Conservation (phyloP, 2,113 vertebrate species). For the Tetrao urogallus region DNA sequence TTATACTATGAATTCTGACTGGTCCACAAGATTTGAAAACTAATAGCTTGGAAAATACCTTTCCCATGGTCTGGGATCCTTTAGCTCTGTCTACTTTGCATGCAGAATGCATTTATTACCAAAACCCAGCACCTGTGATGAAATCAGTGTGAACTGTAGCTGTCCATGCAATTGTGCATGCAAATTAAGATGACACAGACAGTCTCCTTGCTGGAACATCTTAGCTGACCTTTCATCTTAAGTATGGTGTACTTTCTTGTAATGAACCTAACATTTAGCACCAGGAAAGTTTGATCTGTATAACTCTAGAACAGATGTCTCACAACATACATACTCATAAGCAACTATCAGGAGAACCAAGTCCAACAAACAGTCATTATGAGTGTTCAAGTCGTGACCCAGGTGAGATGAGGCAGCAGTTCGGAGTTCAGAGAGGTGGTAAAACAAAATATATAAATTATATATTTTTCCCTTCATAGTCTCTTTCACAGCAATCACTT, state of each 20-base stretch:
- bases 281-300: not conserved
- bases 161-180: not conserved
- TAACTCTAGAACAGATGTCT: not conserved
- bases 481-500: not conserved
- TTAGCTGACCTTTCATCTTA: not conserved
- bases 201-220: not conserved
- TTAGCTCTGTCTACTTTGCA: not conserved
- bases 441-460: not conserved
- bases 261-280: not conserved
- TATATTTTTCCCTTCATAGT: not conserved
- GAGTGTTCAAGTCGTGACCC: not conserved
- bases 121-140: not conserved
- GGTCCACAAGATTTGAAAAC: not conserved
- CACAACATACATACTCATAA: not conserved
- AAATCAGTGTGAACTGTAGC: not conserved
- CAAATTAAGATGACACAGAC: not conserved
- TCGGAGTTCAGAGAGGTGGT: not conserved
- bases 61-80: not conserved
- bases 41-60: slow-evolving; percentile 3
- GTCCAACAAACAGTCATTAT: not conserved
- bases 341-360: not conserved
- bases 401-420: not conserved
- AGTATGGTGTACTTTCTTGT: not conserved
- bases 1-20: not conserved
- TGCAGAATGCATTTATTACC: not conserved